Base-by-base conservation (phyloP, 2,113 vertebrate species). In the Xiphophorus maculatus region DNA sequence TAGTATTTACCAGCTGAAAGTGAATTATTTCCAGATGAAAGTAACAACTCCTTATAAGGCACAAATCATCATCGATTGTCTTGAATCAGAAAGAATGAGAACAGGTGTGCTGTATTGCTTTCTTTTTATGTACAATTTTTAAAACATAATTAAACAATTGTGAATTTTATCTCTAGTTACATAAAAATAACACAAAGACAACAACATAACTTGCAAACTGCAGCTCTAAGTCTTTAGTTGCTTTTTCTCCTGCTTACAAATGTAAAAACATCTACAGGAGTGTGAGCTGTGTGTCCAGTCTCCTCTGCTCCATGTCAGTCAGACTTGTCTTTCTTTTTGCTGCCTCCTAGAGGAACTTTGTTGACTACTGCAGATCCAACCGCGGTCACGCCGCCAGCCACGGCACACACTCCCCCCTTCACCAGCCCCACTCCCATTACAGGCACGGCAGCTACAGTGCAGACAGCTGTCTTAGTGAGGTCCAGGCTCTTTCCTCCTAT, bases 281-380 rank as follows among this genome's bases (percentile, higher is more conserved):
- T 35, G 54, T 19, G n/a, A 82, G 25, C 54, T 62, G 63, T 70
- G 5, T 1, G 8, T 65, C 72, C 68, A 30, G 63, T 29, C 42
- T 71, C 54, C 44, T 66, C 62, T 81, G 94, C 67, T 32, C 40
- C 60, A 33, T 10, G 0, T 93, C 95, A 99, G 91, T 98, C 97
- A 90, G 96, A 97, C 88, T 98, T 98, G 94, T 98, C 97, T 89
- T 98, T 98, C 91, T 98, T 98, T 93, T 97, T 99, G 73, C 88
- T 67, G 81, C 96, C 95, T 84, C 96, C 96, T 40, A 95, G 93
- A 85, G 97, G 97, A 94, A 98, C 96, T 96, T 96, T 98, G 90
- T 90, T 97, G 86, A 91, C 96, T 71, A 98, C 96, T n/a, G 96
- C 96, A 30, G 97, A 98, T 66, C 97, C 97, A 10, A 98, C 96